Percentiles rank a stretch among this genome's conserved stretches.
phyloP scores from a whole-genome alignment of 2,888 invertebrate genomes.

The Didymodactylos carnosus region DNA sequence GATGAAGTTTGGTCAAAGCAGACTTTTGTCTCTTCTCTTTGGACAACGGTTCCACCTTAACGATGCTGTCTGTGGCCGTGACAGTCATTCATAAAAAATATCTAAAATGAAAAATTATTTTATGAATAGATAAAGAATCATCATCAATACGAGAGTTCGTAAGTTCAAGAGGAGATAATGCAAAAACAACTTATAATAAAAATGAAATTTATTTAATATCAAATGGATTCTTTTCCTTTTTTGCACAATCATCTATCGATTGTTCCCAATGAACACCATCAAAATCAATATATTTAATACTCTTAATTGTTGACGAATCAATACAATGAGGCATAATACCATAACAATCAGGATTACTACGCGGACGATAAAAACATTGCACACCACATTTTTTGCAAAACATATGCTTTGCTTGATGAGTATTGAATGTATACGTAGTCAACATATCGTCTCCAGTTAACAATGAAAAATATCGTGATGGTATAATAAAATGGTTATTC shows the following conservation, averaged over 20 bases:
- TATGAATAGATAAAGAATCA: too few species aligned
- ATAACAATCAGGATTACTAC: constrained; percentile 38
- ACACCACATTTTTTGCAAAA: constrained; percentile 39
- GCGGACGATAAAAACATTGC: constrained; percentile 39
- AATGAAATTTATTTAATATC: not conserved
- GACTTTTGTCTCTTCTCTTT: not conserved
- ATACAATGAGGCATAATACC: constrained; percentile 36
- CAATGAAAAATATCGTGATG: constrained; percentile 30
- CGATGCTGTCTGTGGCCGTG: not conserved
- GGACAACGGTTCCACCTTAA: not conserved
- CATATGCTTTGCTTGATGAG: constrained; percentile 34
- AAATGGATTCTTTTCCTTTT: not conserved
- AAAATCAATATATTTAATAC: constrained; percentile 23
- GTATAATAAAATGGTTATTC: constrained; percentile 37
- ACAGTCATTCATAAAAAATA: not conserved
- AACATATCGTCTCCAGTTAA: constrained; percentile 30
- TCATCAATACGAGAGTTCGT: too few species aligned
- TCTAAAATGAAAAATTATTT: too few species aligned
- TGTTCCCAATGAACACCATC: constrained; percentile 33
- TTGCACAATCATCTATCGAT: constrained; percentile 16
- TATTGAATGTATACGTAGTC: constrained; percentile 37
- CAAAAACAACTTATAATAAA: too few species aligned
- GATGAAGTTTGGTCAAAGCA: not conserved
- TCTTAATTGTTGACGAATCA: constrained; percentile 27
- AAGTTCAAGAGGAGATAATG: too few species aligned